Evolutionary conservation across 2,113 vertebrate species (phyloP), one percentile per base, ranked within the genome.

Genomic region (Colinus virginianus): DNA sequence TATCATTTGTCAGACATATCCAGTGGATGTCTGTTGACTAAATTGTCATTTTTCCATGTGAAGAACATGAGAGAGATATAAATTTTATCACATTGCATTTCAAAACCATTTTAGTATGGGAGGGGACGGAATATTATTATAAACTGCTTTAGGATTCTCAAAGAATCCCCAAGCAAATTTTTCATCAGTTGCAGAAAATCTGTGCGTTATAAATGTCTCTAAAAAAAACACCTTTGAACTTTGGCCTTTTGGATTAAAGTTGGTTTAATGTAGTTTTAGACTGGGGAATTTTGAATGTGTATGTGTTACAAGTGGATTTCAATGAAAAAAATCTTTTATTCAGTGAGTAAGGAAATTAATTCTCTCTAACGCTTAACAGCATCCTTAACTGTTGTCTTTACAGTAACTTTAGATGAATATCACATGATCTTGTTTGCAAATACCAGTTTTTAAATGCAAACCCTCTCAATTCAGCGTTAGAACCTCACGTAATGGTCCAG

Each of bases 31-130:
- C 8, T 76, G 53, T 45, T 8, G 45, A 55, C 23, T 93, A 78
- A 89, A 34, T 74, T 70, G 43, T 13, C 93, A 77, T 87, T 95
- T 95, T 96, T 88, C 62, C 80, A 88, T 80, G 32, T 90, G 78
- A 94, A 96, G 83, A 38, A 49, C 71, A 84, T 67, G 90, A 93
- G 77, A 96, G 85, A 87, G 84, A 93, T 68, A 90, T 19, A 85
- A 91, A 87, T 94, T 95, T 93, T 93, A 94, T 96, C 76, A 88
- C 42, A 23, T 89, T 94, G 85, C 56, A 43, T 79, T 95, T 92
- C 61, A 94, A 96, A 78, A 71, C 36, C 34, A 82, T 95, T 96
- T 96, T 83, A 91, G 40, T 92, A 94, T 66, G 51, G 91, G 71
- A 96, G 49, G 40, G 40, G 79, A 93, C 68, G 93, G 95, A 95